Evolutionary conservation across 2,888 invertebrate genomes (phyloP), one percentile per base, ranked within the genome.

Genomic region (Disparrhopalites patrizii): DNA sequence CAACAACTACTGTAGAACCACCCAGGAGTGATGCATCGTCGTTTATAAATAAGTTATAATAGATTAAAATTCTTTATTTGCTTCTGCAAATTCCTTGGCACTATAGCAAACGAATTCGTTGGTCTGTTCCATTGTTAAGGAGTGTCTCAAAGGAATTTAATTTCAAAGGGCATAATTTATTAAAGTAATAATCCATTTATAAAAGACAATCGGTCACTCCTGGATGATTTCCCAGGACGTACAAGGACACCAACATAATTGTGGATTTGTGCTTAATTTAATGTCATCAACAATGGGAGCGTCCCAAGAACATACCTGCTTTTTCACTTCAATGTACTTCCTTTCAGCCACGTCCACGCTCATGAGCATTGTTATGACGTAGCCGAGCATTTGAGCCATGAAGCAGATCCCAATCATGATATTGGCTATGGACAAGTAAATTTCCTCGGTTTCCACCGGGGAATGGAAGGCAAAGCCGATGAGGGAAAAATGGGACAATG

Each of bases 401-500:
- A 68, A 36, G 8, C 60, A 50, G 25, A 68, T 5, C 5, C 68
- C 64, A 10, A 65, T 1, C 7, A 71, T 7, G 8, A 71, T 62
- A 23, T 68, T 63, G 18, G 66, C 28, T 15, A 65, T 57, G 5
- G 68, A 67, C 10, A 52, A 18, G 13, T 67, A 54, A 23, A 70
- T 70, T 51, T 73, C 70, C 43, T 70, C 72, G 0, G 36, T 2
- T 40, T 65, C 69, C 18, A 30, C 31, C 1, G 67, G 66, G 8
- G 47, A 27, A 8, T 43, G 33, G 3, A 50, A 40, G 7, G 67
- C 72, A 10, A 67, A 62, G 25, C 65, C 67, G 18, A 72, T 27
- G 13, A 62, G 38, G 15, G 68, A 57, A 10, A 68, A 18, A 31
- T 64, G 68, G 38, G 64, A 62, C 3, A 71, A 18, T 33, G 73